phyloP scores from a whole-genome alignment of 1,140 invertebrate genomes.

The Aricia agestis region DNA sequence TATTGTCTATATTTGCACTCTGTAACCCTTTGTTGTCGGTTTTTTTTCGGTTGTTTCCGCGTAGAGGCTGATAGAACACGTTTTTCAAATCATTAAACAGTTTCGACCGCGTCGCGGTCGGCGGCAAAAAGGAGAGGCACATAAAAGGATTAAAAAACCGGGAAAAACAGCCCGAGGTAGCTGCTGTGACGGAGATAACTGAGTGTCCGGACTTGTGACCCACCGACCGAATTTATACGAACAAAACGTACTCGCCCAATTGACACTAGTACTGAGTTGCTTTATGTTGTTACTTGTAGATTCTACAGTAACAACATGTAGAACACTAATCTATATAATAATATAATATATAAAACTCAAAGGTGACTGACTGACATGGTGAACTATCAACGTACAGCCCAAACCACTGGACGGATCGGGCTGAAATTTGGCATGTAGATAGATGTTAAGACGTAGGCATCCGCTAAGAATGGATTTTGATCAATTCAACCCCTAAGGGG shows the following conservation, averaged over 20 bases:
- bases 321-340: too few species aligned
- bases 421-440: too few species aligned
- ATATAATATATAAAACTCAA: too few species aligned
- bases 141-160: constrained; percentile 56
- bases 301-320: too few species aligned
- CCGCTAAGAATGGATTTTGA: too few species aligned
- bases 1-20: constrained; percentile 68
- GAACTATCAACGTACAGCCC: too few species aligned
- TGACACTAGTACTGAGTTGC: background rate
- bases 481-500: too few species aligned
- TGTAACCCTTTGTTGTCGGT: constrained; percentile 70
- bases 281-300: too few species aligned
- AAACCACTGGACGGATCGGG: too few species aligned
- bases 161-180: constrained; percentile 44
- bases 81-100: constrained; percentile 76
- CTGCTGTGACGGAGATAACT: constrained; percentile 44
- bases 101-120: constrained; percentile 62
- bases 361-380: too few species aligned
- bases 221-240: constrained; percentile 17
- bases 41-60: constrained; percentile 72
- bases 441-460: too few species aligned
- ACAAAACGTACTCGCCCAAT: constrained; percentile 10
- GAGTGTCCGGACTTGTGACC: constrained; percentile 25
- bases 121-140: constrained; percentile 56
- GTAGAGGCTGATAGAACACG: constrained; percentile 74